Evolutionary conservation across 2,888 invertebrate genomes (phyloP), one percentile per base, ranked within the genome.

Genomic region (Sarcophaga rosellei): DNA sequence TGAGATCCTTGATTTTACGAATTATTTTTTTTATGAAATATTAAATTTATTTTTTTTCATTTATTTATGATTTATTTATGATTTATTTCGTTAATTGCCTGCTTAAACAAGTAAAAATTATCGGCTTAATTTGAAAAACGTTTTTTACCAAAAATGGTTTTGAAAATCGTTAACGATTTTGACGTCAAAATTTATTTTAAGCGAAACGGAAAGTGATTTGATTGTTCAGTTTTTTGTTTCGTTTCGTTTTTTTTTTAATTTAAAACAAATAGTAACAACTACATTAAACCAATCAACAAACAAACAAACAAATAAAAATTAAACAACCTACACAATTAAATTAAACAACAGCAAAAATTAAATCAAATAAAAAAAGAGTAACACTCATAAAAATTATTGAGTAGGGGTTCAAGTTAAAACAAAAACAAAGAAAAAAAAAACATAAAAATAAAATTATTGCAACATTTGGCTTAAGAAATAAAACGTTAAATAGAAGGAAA

Each of bases 161-260:
- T 20, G 47, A 65, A 57, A 68, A 20, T 21, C 72, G 17, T n/a
- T 6, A 15, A 45, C 44, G 20, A 63, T 35, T 69, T 81, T 81
- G 70, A 81, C 69, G 75, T 69, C 69, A 69, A 75, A 75, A 70
- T 75, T 75, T 75, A 82, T 77, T 72, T 77, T 45, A 82, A 77
- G 81, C 23, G 69, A 81, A 81, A 85, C 77, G 81, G 80, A 81
- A 85, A 85, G 85, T 81, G 78, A 78, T 85, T 68, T 35, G 35
- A 35, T 35, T 35, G 35, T 35, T 35, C 35, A 35, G 2, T 10
- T 35, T 35, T 35, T 35, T 35, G 35, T 35, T 35, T 35, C 35
- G 0, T 35, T 35, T 6, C 6, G 35, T 35, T 6, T 35, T 35
- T 35, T 35, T 35, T 35, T 35, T 68, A 53, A 72, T 68, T 70